A percentile compares a stretch with the other conserved stretches of the same genome.
Evolutionary conservation across 1,140 invertebrate species (phyloP).

Genomic region (Habropoda laboriosa): DNA sequence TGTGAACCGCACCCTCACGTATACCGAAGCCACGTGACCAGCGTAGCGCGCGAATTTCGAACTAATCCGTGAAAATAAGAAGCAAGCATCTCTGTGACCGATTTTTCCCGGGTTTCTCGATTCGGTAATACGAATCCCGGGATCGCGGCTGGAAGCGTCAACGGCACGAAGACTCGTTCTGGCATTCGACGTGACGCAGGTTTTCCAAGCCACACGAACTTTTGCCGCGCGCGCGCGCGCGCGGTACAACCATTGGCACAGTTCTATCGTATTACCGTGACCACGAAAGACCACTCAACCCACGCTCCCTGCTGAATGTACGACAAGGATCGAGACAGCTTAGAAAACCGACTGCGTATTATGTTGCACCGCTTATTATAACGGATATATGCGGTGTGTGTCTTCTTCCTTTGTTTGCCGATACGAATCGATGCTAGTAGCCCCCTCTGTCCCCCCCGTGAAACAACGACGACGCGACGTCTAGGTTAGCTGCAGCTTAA

Average conservation of each 20-base stretch:
- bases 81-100: too few species aligned
- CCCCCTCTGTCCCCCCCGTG: background rate
- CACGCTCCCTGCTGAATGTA: constrained; percentile 1
- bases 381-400: constrained; percentile 51
- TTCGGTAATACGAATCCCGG: constrained; percentile 44
- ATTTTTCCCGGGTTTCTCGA: background rate
- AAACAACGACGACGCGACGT: background rate
- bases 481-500: background rate
- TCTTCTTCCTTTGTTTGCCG: constrained; percentile 1
- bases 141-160: constrained; percentile 28
- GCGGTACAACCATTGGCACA: constrained; percentile 51
- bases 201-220: constrained; percentile 58
- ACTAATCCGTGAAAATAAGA: background rate
- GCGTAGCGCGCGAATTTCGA: background rate
- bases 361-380: constrained; percentile 61
- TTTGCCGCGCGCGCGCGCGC: constrained; percentile 18
- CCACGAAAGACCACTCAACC: constrained; percentile 51
- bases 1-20: too few species aligned
- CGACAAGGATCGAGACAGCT: constrained; percentile 17
- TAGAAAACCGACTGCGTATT: constrained; percentile 51
- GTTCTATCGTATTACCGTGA: constrained; percentile 63
- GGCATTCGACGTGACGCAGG: constrained; percentile 35
- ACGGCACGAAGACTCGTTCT: constrained; percentile 29
- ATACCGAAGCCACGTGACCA: background rate
- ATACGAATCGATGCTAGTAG: background rate